Base-by-base conservation (phyloP, 2,797 vertebrate species). In the Chelonia mydas region DNA sequence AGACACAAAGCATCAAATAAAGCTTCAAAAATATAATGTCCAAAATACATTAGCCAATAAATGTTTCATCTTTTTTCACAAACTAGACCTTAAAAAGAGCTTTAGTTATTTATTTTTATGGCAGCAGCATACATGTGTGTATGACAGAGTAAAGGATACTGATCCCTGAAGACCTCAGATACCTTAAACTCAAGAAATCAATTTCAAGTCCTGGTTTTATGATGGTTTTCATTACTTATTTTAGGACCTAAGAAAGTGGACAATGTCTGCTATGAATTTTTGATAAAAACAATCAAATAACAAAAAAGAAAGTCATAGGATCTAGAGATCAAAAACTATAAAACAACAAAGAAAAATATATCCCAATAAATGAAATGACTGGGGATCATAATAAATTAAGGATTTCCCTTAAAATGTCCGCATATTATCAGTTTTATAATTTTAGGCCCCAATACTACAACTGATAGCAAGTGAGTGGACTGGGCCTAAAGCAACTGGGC, bases 71-170 rank as follows among this genome's bases (percentile, higher is more conserved):
- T 92, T 97, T 97, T 97, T 95, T 41, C 93, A 96, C 87, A 96
- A 96, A 97, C 87, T 90, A 90, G 92, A 93, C 89, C 94, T 95
- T 97, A 97, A 97, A 97, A 31, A 83, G 93, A 95, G 96, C 87
- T 95, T 95, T 89, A 78, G 91, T 98, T 97, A 95, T 97, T 97
- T 97, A 97, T 97, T 97, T 97, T 98, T 96, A 97, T 95, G 96
- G 95, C 91, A 68, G 89, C 55, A 89, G 87, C 92, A 96, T 94
- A 97, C 94, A 93, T 94, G 94, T 96, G 94, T 94, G 84, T 81
- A 96, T 83, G 97, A 95, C 68, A 96, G 55, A 90, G 90, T 82
- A 94, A 95, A 95, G 86, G 90, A 97, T 92, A 94, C 95, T 51
- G 76, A 93, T 94, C 94, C 97, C 90, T 88, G 87, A 95, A 96